Evolutionary conservation across 2,797 vertebrate species (phyloP).

Genomic region (Megalops cyprinoides): DNA sequence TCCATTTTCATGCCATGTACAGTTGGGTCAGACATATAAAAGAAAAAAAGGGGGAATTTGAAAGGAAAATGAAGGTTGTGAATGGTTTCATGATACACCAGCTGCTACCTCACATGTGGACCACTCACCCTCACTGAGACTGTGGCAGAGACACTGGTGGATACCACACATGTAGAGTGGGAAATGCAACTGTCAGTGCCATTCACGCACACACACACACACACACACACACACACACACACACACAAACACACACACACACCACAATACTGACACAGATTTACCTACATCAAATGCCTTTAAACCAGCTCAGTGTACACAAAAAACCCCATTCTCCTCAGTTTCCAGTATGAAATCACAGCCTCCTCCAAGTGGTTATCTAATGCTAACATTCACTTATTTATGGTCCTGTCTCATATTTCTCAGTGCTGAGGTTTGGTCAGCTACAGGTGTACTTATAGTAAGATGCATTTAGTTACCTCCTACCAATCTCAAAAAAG

Average conservation of each 20-base stretch:
- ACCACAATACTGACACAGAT: too few relatives aligned
- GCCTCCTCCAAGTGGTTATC: not conserved
- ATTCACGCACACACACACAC: conserved; percentile 17
- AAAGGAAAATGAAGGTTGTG: too few relatives aligned
- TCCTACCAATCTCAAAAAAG: not conserved
- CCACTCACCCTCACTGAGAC: not conserved
- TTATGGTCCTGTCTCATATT: too few relatives aligned
- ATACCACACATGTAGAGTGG: conserved; percentile 26
- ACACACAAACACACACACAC: conserved; percentile 33
- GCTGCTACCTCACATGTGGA: conserved; percentile 1
- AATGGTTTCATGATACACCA: not conserved
- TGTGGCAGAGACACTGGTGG: conserved; percentile 28
- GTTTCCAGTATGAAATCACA: not conserved
- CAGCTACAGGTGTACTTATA: not conserved
- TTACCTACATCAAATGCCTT: not conserved
- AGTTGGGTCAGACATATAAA: too few relatives aligned
- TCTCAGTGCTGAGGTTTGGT: too few relatives aligned
- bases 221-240: not conserved
- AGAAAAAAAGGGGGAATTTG: too few relatives aligned
- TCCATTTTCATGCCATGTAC: too few relatives aligned
- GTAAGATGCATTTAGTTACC: not conserved
- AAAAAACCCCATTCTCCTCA: not conserved
- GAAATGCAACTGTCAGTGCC: conserved; percentile 29
- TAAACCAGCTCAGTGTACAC: not conserved
- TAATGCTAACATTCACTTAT: not conserved